These are phyloP conservation scores for Cosmia pyralina DNA, from an alignment of 2,888 invertebrate genomes.

Conservation along the genomic window DNA sequence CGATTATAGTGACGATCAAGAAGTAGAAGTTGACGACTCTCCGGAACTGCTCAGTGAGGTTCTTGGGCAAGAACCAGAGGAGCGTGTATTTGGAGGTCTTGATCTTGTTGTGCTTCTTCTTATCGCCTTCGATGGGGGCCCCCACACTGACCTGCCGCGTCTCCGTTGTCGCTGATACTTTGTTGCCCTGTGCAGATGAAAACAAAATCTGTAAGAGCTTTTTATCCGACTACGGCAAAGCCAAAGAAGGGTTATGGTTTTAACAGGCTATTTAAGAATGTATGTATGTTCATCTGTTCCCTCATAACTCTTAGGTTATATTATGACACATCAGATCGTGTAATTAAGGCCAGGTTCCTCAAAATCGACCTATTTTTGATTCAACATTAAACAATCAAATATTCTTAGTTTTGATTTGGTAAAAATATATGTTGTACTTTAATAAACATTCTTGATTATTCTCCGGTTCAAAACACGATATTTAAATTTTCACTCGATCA, in stretches of 20 bases:
- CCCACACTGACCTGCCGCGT: conserved; percentile 91
- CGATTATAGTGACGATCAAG: conserved; percentile 93
- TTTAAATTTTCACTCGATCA: too few species aligned
- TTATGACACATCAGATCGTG: too few species aligned
- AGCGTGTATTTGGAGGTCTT: conserved; percentile 94
- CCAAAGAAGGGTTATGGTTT: too few species aligned
- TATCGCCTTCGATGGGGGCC: conserved; percentile 77
- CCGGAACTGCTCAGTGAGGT: conserved; percentile 95
- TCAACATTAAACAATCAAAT: too few species aligned
- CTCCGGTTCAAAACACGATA: too few species aligned
- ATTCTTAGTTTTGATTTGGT: too few species aligned
- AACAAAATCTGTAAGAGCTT: background rate
- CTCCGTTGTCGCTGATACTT: conserved; percentile 89
- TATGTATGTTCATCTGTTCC: too few species aligned
- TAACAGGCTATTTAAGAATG: background rate
- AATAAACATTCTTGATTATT: too few species aligned
- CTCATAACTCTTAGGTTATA: too few species aligned
- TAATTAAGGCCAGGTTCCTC: too few species aligned
- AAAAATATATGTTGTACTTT: too few species aligned
- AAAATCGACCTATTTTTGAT: too few species aligned
- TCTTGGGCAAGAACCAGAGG: conserved; percentile 95
- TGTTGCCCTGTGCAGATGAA: conserved; percentile 87
- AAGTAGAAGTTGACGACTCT: conserved; percentile 96
- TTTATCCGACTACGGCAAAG: background rate
- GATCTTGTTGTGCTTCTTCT: conserved; percentile 89